A percentile compares a stretch with the other conserved stretches of the same genome.
phyloP scores from a whole-genome alignment of 2,113 vertebrate species.

The Eira barbara region DNA sequence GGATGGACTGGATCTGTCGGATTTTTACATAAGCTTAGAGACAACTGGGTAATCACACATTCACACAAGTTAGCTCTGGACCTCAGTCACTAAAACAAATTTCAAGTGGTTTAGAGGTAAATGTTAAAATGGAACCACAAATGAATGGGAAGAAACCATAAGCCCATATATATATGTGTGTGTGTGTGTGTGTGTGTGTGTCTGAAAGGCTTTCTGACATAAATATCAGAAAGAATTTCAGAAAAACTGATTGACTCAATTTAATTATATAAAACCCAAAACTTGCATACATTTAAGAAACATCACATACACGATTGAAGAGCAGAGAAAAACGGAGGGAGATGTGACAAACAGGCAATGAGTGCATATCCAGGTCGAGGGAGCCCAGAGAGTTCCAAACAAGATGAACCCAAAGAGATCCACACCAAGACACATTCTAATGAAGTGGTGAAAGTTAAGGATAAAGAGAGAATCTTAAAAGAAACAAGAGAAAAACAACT shows the following conservation, averaged over 20 bases:
- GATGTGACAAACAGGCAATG: not conserved
- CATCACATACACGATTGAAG: not conserved
- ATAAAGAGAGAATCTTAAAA: not conserved
- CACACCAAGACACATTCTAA: not conserved
- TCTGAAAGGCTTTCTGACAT: not conserved
- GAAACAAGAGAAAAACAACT: not conserved
- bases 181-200: too few relatives aligned
- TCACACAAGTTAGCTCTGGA: not conserved
- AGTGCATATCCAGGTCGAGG: not conserved
- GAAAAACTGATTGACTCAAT: not conserved
- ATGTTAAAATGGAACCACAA: not conserved
- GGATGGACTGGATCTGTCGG: not conserved
- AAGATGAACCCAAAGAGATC: not conserved
- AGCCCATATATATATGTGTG: not conserved
- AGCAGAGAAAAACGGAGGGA: not conserved
- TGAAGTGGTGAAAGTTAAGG: not conserved
- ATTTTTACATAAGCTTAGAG: not conserved
- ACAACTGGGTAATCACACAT: not conserved
- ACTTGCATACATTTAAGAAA: not conserved
- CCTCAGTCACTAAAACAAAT: not conserved
- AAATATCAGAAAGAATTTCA: not conserved
- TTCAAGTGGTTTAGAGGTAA: not conserved
- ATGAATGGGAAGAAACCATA: not conserved
- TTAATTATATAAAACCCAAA: not conserved
- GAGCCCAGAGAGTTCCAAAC: not conserved